Percentiles rank a stretch among this genome's conserved stretches.
Evolutionary conservation across 1,140 invertebrate genomes (phyloP).

Genomic region (Drosophila asahinai): DNA sequence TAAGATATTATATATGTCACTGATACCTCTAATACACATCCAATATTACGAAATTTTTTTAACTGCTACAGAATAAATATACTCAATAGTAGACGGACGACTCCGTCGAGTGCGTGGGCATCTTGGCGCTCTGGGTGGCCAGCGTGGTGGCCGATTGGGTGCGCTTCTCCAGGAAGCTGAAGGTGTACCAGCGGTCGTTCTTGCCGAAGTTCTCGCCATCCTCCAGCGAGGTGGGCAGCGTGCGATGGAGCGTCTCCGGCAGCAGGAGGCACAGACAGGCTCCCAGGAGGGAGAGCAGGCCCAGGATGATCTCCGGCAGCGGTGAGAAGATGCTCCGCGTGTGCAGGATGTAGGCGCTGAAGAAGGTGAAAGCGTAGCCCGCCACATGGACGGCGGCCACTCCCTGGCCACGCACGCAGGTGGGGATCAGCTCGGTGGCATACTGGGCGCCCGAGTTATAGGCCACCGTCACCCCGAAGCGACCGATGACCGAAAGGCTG

Average conservation of each 20-base stretch:
- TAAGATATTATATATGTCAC: neutral
- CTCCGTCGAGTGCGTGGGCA: slow-evolving; percentile 41
- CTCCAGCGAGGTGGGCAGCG: slow-evolving; percentile 86
- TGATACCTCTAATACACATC: neutral
- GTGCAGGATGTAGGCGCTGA: slow-evolving; percentile 78
- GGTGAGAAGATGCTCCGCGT: slow-evolving; percentile 85
- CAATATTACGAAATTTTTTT: neutral
- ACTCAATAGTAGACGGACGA: slow-evolving; percentile 46
- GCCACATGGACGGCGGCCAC: slow-evolving; percentile 86
- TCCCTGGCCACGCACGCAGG: slow-evolving; percentile 88
- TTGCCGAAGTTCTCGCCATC: slow-evolving; percentile 88
- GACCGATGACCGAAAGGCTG: slow-evolving; percentile 86
- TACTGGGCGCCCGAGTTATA: slow-evolving; percentile 89
- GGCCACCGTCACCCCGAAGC: slow-evolving; percentile 88
- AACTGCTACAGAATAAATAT: neutral
- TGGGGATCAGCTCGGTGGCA: slow-evolving; percentile 89
- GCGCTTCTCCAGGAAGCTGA: slow-evolving; percentile 71
- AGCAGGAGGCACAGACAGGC: slow-evolving; percentile 85
- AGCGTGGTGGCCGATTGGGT: slow-evolving; percentile 60
- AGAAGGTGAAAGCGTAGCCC: slow-evolving; percentile 86
- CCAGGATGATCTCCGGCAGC: slow-evolving; percentile 85
- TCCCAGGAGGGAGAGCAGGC: slow-evolving; percentile 86
- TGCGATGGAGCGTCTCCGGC: slow-evolving; percentile 84
- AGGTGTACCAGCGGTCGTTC: slow-evolving; percentile 84
- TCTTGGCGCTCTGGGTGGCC: slow-evolving; percentile 29